These are phyloP conservation scores for Blastobasis adustella DNA, from an alignment of 2,888 invertebrate species.

Conservation along the genomic window DNA sequence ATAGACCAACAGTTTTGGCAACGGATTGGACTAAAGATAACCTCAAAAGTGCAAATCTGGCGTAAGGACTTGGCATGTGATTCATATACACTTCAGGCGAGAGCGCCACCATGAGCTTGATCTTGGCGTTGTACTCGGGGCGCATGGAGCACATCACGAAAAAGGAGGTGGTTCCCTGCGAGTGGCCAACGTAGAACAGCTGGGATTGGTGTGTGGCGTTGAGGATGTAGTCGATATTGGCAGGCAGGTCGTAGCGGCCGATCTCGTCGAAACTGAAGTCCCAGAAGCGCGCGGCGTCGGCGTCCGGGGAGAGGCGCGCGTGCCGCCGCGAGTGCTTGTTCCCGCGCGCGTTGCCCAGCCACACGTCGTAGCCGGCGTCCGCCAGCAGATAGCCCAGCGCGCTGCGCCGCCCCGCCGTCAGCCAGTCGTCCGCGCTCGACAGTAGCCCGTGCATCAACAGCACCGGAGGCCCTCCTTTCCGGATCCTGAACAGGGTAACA, in stretches of 20 bases:
- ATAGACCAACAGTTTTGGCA: no score
- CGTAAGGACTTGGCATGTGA: no score
- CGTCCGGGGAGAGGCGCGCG: conserved; percentile 39
- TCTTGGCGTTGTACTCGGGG: conserved; percentile 78
- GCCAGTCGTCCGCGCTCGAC: no score
- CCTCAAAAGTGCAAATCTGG: no score
- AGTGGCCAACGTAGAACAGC: conserved; percentile 86
- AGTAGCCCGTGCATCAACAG: no score
- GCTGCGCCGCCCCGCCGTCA: no score
- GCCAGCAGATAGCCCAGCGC: conserved; percentile 56
- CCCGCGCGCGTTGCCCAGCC: conserved; percentile 87
- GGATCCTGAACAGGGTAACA: no score
- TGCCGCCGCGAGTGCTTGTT: conserved; percentile 78
- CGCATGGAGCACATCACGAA: conserved; percentile 76
- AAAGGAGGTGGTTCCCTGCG: conserved; percentile 77
- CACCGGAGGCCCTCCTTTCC: no score
- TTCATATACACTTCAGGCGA: conserved; percentile 72
- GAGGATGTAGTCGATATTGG: conserved; percentile 82
- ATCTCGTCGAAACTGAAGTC: conserved; percentile 87
- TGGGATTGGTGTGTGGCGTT: conserved; percentile 67
- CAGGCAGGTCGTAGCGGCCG: conserved; percentile 82
- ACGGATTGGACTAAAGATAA: no score
- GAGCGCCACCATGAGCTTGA: conserved; percentile 75
- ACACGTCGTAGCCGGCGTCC: conserved; percentile 81
- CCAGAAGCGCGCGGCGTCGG: conserved; percentile 65